Evolutionary conservation across 2,113 vertebrate species (phyloP), one percentile per base, ranked within the genome.

Genomic region (Mesoclemmys tuberculata): DNA sequence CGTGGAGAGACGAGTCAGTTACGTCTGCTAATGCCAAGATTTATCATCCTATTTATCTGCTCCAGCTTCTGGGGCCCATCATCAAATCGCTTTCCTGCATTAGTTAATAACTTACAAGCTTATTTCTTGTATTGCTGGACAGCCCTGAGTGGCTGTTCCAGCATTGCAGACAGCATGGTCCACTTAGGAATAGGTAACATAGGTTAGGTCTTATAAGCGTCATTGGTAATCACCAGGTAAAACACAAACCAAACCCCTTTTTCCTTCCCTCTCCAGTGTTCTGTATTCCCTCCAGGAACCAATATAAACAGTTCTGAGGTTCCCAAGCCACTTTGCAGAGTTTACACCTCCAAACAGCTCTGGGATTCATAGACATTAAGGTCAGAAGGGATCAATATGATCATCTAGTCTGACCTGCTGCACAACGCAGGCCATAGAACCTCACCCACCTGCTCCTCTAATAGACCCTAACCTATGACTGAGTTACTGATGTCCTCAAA

Each of bases 41-140:
- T 96, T 97, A 97, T 96, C 97, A 96, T 96, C 95, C 97, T 95
- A 96, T 96, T 97, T 96, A 96, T 97, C 95, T 96, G 61, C 95
- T 95, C 16, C 89, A 95, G 97, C 97, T 93, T 96, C 94, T 94
- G 96, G 96, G 92, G 90, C 95, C 96, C 96, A 82, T 95, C n/a
- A 95, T 94, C 85, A 58, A 97, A 96, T 97, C 97, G 51, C 96
- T 95, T 94, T 13, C 95, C 95, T 91, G 94, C 93, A 89, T 95
- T 95, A 96, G 95, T 95, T 94, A 95, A 94, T 94, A 97, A 96
- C 13, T 0, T 58, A 90, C 54, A 94, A 93, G 96, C 91, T 96
- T 95, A 95, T 95, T 95, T 95, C 93, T 87, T 79, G 91, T 94
- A 96, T 93, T 93, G 93, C 94, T 91, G 97, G 95, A 95, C 74